Conservation (phyloP, 2,888 invertebrate genomes). For the Hemicrepidius hirtus region DNA sequence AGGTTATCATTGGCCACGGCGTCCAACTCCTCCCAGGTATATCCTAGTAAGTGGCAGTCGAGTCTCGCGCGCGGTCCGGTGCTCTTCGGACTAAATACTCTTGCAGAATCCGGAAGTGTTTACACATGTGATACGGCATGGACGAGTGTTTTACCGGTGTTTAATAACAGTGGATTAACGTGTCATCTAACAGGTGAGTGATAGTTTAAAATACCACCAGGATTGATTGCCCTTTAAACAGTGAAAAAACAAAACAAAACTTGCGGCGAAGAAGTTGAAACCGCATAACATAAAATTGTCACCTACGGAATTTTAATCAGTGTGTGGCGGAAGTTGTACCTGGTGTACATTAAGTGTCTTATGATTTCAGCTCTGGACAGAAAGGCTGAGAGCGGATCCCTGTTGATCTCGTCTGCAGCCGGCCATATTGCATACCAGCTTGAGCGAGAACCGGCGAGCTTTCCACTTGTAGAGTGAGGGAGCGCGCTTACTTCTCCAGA, state of each 20-base stretch:
- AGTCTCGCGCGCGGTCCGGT: constrained; percentile 66
- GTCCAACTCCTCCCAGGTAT: constrained; percentile 69
- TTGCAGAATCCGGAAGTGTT: constrained; percentile 53
- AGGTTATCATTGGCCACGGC: constrained; percentile 66
- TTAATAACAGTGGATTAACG: constrained; percentile 24
- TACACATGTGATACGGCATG: constrained; percentile 45
- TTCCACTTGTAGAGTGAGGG: constrained; percentile 62
- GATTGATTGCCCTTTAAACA: constrained; percentile 13
- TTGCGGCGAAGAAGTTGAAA: neutral
- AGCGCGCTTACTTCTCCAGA: constrained; percentile 65
- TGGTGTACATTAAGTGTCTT: constrained; percentile 55
- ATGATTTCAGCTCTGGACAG: constrained; percentile 62
- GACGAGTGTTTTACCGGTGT: constrained; percentile 37
- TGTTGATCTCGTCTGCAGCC: constrained; percentile 63
- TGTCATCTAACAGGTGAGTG: constrained; percentile 39
- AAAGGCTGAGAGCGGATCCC: constrained; percentile 64
- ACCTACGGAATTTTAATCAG: constrained; percentile 27
- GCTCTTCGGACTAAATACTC: constrained; percentile 45
- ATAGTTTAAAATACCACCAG: constrained; percentile 16
- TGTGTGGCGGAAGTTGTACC: constrained; percentile 39
- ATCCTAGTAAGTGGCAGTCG: constrained; percentile 64
- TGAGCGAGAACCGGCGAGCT: constrained; percentile 65
- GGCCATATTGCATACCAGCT: constrained; percentile 74
- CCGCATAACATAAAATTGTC: constrained; percentile 13
- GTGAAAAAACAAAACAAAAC: constrained; percentile 15